These are phyloP conservation scores for Lycaon pictus DNA, from an alignment of 2,113 vertebrate genomes.

Conservation along the genomic window DNA sequence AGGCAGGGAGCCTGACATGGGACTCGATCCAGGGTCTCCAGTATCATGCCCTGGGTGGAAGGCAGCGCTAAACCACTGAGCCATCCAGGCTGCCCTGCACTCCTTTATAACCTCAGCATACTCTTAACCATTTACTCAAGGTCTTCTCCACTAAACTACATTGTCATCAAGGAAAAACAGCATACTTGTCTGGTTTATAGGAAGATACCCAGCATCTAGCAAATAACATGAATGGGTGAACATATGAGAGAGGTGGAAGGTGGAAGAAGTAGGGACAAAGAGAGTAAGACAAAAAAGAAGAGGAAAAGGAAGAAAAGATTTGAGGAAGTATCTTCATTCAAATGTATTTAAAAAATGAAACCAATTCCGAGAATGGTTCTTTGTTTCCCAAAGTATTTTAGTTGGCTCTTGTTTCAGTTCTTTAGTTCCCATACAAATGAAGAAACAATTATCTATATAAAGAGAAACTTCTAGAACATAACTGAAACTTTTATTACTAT, in stretches of 20 bases:
- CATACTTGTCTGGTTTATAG: neutral
- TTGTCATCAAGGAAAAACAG: neutral
- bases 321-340: neutral
- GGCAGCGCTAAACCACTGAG: too few relatives aligned
- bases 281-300: neutral
- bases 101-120: neutral
- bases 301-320: neutral
- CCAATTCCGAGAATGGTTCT: neutral
- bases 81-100: neutral
- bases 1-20: too few relatives aligned
- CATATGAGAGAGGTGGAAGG: neutral
- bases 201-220: neutral
- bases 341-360: neutral
- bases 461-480: neutral
- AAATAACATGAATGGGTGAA: neutral
- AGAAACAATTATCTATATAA: neutral
- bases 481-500: conserved; percentile 5
- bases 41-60: too few relatives aligned
- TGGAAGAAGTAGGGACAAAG: neutral
- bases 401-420: neutral
- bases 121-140: neutral
- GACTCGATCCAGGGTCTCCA: too few relatives aligned
- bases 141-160: neutral
- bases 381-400: neutral
- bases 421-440: neutral